Conservation (phyloP, 2,113 vertebrate genomes). For the Prietella phreatophila region DNA sequence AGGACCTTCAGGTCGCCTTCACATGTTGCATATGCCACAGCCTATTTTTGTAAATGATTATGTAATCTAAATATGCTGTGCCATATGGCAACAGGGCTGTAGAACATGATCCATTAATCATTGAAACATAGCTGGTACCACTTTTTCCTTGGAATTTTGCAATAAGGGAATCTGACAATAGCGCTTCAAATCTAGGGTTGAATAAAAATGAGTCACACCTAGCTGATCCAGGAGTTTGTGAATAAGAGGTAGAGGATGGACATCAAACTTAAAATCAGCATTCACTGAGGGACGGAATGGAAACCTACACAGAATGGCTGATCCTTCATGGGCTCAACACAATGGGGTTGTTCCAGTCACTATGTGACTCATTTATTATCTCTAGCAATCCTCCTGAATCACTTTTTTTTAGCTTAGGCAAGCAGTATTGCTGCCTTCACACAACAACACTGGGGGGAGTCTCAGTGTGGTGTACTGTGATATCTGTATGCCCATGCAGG, state of each 20-base stretch:
- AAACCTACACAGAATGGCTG: not conserved
- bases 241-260: not conserved
- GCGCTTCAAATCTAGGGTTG: not conserved
- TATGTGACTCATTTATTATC: not conserved
- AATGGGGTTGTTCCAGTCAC: not conserved
- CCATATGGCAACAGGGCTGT: not conserved
- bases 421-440: not conserved
- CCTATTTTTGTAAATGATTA: not conserved
- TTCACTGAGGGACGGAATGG: not conserved
- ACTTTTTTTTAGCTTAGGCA: not conserved
- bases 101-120: too few species aligned
- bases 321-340: not conserved
- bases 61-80: not conserved
- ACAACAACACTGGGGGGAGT: not conserved
- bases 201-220: not conserved
- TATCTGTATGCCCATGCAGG: not conserved
- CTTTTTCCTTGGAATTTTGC: not conserved
- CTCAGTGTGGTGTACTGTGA: not conserved
- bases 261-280: not conserved
- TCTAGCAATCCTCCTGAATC: not conserved
- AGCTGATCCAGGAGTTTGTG: not conserved
- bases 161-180: not conserved
- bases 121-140: not conserved
- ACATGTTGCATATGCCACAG: not conserved
- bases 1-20: not conserved